Evolutionary conservation across 2,888 invertebrate genomes (phyloP).

Genomic region (Auanema sp.): DNA sequence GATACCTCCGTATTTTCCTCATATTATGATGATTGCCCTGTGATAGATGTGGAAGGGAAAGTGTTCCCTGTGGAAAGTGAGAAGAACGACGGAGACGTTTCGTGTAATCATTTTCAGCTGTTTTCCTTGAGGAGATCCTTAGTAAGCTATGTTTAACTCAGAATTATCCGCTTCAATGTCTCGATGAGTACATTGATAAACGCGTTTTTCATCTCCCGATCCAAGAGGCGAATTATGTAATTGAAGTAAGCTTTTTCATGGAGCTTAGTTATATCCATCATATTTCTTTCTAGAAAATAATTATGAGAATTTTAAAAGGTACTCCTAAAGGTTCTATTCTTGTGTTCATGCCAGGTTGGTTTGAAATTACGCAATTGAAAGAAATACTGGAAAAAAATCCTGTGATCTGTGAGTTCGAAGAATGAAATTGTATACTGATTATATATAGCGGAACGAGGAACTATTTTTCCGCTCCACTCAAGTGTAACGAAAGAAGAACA

Average conservation of each 20-base stretch:
- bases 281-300: not conserved
- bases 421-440: not conserved
- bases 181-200: not conserved
- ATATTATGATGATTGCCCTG: conserved; percentile 87
- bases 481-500: conserved; percentile 95
- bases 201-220: too few species aligned
- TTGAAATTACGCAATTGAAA: conserved; percentile 88
- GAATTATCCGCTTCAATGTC: too few species aligned
- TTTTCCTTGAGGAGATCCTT: conserved; percentile 89
- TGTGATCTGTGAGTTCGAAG: conserved; percentile 71
- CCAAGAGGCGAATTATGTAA: too few species aligned
- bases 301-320: conserved; percentile 70
- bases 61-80: conserved; percentile 50
- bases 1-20: conserved; percentile 87
- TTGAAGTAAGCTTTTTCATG: too few species aligned
- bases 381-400: conserved; percentile 79
- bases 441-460: conserved; percentile 50
- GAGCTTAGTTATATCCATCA: too few species aligned
- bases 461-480: conserved; percentile 90
- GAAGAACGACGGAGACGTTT: conserved; percentile 25
- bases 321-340: conserved; percentile 79
- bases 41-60: conserved; percentile 78
- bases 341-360: conserved; percentile 95
- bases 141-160: conserved; percentile 67
- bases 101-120: conserved; percentile 70